These are phyloP conservation scores for Selene dorsalis DNA, from an alignment of 2,797 vertebrate species.

Conservation along the genomic window DNA sequence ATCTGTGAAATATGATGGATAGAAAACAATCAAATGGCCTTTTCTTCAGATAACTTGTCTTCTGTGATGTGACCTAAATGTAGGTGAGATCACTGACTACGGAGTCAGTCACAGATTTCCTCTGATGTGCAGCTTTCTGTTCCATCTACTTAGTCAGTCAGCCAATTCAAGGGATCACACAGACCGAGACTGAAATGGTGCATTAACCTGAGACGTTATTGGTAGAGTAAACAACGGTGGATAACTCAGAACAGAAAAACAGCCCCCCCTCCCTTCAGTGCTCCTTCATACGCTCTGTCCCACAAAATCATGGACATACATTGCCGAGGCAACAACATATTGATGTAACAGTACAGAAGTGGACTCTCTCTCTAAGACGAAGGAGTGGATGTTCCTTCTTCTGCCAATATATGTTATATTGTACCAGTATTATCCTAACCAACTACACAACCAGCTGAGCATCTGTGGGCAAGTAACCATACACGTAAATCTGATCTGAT, in stretches of 20 bases:
- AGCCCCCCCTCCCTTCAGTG: too few species aligned
- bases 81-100: slow-evolving; percentile 31
- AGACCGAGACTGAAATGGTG: slow-evolving; percentile 22
- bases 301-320: too few species aligned
- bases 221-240: not conserved
- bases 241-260: not conserved
- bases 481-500: too few species aligned
- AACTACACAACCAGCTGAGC: too few species aligned
- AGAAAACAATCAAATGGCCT: slow-evolving; percentile 40
- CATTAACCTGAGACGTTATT: slow-evolving; percentile 45
- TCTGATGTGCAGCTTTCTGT: slow-evolving; percentile 33
- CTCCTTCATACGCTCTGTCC: too few species aligned
- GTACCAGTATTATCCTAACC: too few species aligned
- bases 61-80: slow-evolving; percentile 23
- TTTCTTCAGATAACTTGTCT: slow-evolving; percentile 45
- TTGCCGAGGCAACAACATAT: too few species aligned
- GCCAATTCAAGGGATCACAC: slow-evolving; percentile 34
- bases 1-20: slow-evolving; percentile 47
- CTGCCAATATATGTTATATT: too few species aligned
- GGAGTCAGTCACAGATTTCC: slow-evolving; percentile 18
- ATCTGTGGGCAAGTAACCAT: too few species aligned
- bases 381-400: too few species aligned
- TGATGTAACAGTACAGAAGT: too few species aligned
- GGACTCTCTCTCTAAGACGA: too few species aligned
- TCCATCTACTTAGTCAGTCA: slow-evolving; percentile 36